phyloP scores from a whole-genome alignment of 92 coral and sea anemone genomes.

The Epizoanthus stellaris region DNA sequence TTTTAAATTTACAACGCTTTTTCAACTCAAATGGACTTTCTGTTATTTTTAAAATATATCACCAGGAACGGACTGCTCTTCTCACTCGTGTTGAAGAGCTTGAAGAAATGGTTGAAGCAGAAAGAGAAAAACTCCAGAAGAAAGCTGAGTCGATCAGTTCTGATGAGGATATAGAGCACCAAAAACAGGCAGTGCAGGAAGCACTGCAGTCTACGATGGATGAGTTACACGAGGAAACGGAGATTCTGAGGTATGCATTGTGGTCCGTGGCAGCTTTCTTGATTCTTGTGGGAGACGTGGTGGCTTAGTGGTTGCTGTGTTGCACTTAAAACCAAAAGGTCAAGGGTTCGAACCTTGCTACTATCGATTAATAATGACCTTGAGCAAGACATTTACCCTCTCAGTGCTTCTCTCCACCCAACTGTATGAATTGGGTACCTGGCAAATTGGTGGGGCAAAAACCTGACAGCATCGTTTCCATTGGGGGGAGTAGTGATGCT shows the following conservation, averaged over 20 bases:
- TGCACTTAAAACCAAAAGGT: too few relatives aligned
- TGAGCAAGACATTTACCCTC: too few relatives aligned
- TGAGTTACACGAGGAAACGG: constrained; percentile 84
- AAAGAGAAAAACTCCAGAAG: constrained; percentile 79
- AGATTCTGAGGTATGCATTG: constrained; percentile 70
- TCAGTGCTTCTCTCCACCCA: too few relatives aligned
- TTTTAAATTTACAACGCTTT: not conserved
- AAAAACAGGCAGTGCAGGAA: constrained; percentile 82
- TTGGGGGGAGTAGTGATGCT: too few relatives aligned
- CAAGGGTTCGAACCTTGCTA: too few relatives aligned
- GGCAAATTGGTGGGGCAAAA: too few relatives aligned
- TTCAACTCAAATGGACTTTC: not conserved
- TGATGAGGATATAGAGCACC: constrained; percentile 88
- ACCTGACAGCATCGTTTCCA: too few relatives aligned
- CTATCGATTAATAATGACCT: too few relatives aligned
- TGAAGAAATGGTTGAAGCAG: constrained; percentile 94
- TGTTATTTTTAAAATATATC: not conserved
- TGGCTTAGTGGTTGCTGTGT: too few relatives aligned
- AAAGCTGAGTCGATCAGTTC: constrained; percentile 89
- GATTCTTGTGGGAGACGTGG: too few relatives aligned
- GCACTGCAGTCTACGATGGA: constrained; percentile 77
- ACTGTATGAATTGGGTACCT: too few relatives aligned
- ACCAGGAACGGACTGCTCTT: constrained; percentile 85
- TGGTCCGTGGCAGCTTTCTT: too few relatives aligned
- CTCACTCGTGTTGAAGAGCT: constrained; percentile 89